Percentiles rank a stretch among this genome's conserved stretches.
phyloP scores from a whole-genome alignment of 2,888 invertebrate species.

The Xylota segnis region DNA sequence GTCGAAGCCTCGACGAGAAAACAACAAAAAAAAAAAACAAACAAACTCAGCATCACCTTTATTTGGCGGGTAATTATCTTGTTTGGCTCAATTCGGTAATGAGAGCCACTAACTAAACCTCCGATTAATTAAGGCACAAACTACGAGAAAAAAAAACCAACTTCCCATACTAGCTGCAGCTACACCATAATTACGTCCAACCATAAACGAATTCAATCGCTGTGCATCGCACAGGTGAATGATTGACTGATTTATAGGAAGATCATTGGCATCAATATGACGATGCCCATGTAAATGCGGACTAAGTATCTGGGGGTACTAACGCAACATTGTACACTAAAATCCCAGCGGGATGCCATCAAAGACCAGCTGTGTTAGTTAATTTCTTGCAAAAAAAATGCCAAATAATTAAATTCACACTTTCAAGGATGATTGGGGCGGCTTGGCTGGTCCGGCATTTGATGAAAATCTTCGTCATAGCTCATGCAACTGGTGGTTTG shows the following conservation, averaged over 20 bases:
- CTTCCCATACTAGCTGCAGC: constrained; percentile 28
- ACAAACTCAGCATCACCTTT: constrained; percentile 51
- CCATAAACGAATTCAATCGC: constrained; percentile 70
- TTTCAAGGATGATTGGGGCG: constrained; percentile 78
- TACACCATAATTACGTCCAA: constrained; percentile 50
- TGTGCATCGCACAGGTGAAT: constrained; percentile 37
- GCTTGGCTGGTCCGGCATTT: constrained; percentile 45
- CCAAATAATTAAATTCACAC: constrained; percentile 64
- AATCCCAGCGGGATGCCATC: constrained; percentile 25
- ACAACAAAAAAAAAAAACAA: constrained; percentile 13
- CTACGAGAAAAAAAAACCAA: constrained; percentile 3
- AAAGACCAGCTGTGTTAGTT: constrained; percentile 12
- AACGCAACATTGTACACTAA: constrained; percentile 21
- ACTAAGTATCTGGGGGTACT: neutral
- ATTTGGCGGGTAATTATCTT: constrained; percentile 76
- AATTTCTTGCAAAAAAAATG: constrained; percentile 6
- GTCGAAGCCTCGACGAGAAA: neutral
- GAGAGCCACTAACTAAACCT: constrained; percentile 64
- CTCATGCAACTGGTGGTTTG: constrained; percentile 2
- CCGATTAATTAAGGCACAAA: constrained; percentile 46
- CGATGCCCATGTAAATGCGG: constrained; percentile 23
- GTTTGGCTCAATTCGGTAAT: constrained; percentile 71
- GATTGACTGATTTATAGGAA: constrained; percentile 77
- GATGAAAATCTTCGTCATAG: constrained; percentile 8
- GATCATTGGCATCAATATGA: constrained; percentile 57